Base-by-base conservation (phyloP, 2,888 invertebrate genomes). In the Lapara coniferarum region DNA sequence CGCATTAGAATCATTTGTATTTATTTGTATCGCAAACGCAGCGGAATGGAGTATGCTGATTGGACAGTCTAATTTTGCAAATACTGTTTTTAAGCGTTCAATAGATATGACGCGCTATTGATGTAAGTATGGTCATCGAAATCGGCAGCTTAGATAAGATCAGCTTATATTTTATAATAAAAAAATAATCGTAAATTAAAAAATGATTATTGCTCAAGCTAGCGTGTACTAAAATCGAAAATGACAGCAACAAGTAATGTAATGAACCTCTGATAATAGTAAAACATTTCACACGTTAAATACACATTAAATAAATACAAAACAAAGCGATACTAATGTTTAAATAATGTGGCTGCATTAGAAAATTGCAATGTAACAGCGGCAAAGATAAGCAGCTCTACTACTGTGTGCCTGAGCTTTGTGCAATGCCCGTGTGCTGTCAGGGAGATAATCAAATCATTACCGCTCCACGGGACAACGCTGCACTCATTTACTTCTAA, bases 371-470 rank as follows among this genome's bases (percentile, higher is more conserved):
- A 30, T 52, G 16, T 19, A 13, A 49, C 16, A 30, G 25, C 14
- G 37, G 25, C 52, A 66, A 66, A 52, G 66, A 66, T 63, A 59
- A 63, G 58, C 59, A 63, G 53, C 68, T 52, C 67, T 59, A 69
- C 70, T 68, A 44, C 59, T 69, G 66, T 69, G 66, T 70, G 58
- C 57, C 51, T 81, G 80, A 81, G 80, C 83, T 81, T 82, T 86
- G 86, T 83, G 81, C 85, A 85, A 78, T 80, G 82, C 81, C 81
- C 81, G 84, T 89, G 91, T 81, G 85, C 89, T 83, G 80, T 88
- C 89, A 87, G 74, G 74, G 81, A 80, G 84, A 88, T 91, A 93
- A 93, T 92, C 82, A 86, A 85, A 92, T 93, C 86, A 92, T 82
- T 88, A 80, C 82, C 87, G 86, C 85, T 70, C 85, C 84, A 86